phyloP scores from a whole-genome alignment of 2,797 vertebrate genomes.

The Sphenodon punctatus region DNA sequence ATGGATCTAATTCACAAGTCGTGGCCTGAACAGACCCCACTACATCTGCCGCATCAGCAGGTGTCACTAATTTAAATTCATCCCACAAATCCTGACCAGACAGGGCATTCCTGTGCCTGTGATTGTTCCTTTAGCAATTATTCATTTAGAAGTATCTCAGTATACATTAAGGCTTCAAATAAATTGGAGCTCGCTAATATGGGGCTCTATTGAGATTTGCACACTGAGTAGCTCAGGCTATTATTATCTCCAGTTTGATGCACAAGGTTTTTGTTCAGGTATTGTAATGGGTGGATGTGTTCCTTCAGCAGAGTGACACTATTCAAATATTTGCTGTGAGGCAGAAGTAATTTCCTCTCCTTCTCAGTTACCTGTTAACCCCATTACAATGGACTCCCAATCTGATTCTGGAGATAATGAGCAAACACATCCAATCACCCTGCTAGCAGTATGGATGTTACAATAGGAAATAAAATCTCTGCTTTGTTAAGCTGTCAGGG shows the following conservation, averaged over 20 bases:
- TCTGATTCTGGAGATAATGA: slow-evolving; percentile 47
- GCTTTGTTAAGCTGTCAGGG: slow-evolving; percentile 14
- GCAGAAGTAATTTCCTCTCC: slow-evolving; percentile 54
- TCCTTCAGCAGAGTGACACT: slow-evolving; percentile 2
- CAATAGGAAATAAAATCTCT: not conserved
- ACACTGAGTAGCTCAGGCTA: slow-evolving; percentile 21
- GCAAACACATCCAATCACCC: not conserved
- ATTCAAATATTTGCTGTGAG: slow-evolving; percentile 38
- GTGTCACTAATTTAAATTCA: too few species aligned
- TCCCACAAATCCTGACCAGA: too few species aligned
- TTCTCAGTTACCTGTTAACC: slow-evolving; percentile 39
- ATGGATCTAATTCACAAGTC: too few species aligned
- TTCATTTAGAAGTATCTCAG: slow-evolving; percentile 31
- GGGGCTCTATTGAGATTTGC: slow-evolving; percentile 10
- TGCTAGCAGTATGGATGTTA: slow-evolving; percentile 9
- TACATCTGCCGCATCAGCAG: too few species aligned
- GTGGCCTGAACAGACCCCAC: too few species aligned
- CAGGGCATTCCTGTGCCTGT: too few species aligned
- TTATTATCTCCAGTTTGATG: slow-evolving; percentile 15
- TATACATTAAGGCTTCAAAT: slow-evolving; percentile 28
- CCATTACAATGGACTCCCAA: slow-evolving; percentile 36
- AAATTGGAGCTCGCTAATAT: slow-evolving; percentile 36
- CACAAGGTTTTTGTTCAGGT: not conserved
- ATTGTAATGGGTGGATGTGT: slow-evolving; percentile 14
- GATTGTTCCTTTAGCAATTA: slow-evolving; percentile 42